Percentiles rank a stretch among this genome's conserved stretches.
These are phyloP conservation scores for Macroteleia sp. DNA, from an alignment of 2,888 invertebrate genomes.

Conservation along the genomic window DNA sequence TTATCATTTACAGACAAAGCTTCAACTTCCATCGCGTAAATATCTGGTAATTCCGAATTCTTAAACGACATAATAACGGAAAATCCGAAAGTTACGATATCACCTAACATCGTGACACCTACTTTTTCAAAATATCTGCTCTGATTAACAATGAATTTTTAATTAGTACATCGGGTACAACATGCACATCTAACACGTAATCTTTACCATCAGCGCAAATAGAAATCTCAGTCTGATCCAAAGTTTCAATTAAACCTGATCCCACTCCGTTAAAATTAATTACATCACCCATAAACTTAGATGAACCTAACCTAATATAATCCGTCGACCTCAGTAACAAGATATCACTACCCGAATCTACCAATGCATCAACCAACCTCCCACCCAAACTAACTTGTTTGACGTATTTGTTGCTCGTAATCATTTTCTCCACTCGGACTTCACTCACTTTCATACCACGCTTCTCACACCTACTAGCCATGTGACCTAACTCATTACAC, in stretches of 20 bases:
- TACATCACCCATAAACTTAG: background rate
- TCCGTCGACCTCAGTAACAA: background rate
- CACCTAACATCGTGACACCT: background rate
- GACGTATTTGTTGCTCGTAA: background rate
- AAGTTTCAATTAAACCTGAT: background rate
- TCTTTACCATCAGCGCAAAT: slow-evolving; percentile 31
- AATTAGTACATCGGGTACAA: background rate
- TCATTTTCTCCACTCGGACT: background rate
- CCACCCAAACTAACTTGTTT: background rate
- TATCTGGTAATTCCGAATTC: background rate
- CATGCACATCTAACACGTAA: slow-evolving; percentile 3
- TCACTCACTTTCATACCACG: background rate
- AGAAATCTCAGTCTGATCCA: slow-evolving; percentile 6
- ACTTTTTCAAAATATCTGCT: background rate
- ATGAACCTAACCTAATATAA: background rate
- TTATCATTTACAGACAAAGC: background rate
- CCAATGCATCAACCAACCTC: background rate
- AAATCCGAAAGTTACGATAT: background rate
- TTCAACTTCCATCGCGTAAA: background rate
- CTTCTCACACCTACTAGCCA: background rate
- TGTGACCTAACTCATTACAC: background rate
- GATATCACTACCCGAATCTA: background rate
- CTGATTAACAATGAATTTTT: background rate
- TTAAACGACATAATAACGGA: background rate
- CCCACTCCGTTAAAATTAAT: slow-evolving; percentile 4